These are phyloP conservation scores for Struthio camelus DNA, from an alignment of 2,113 vertebrate species.

Conservation along the genomic window DNA sequence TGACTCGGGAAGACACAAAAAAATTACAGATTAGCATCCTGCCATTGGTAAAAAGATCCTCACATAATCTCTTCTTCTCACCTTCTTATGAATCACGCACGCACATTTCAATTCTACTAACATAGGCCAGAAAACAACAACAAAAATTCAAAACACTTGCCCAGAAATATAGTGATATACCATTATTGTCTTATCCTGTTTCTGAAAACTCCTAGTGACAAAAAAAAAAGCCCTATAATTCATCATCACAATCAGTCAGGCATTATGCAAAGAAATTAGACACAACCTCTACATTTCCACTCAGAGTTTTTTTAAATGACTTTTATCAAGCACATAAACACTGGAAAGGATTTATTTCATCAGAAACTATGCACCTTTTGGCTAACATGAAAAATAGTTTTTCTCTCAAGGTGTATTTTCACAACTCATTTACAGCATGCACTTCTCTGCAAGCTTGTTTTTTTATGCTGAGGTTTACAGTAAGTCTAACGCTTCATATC, in stretches of 20 bases:
- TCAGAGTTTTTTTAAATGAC: not conserved
- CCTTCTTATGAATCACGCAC: not conserved
- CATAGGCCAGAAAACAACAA: not conserved
- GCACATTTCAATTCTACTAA: not conserved
- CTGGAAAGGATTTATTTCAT: not conserved
- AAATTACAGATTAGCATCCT: not conserved
- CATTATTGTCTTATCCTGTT: slow-evolving; percentile 7
- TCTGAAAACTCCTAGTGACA: not conserved
- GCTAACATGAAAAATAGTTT: not conserved
- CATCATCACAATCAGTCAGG: not conserved
- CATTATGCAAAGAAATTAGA: not conserved
- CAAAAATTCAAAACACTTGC: not conserved
- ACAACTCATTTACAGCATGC: accelerated
- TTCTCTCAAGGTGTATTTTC: not conserved
- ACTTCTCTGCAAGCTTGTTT: not conserved
- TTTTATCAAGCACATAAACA: not conserved
- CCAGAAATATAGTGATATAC: not conserved
- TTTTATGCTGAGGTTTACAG: not conserved
- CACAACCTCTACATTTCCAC: not conserved
- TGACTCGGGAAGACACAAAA: not conserved
- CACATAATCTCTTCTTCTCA: not conserved
- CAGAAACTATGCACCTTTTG: not conserved
- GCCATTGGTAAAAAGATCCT: not conserved
- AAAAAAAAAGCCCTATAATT: not conserved
- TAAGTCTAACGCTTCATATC: not conserved